phyloP scores from a whole-genome alignment of 2,888 invertebrate species.

The Cantharis nigra region DNA sequence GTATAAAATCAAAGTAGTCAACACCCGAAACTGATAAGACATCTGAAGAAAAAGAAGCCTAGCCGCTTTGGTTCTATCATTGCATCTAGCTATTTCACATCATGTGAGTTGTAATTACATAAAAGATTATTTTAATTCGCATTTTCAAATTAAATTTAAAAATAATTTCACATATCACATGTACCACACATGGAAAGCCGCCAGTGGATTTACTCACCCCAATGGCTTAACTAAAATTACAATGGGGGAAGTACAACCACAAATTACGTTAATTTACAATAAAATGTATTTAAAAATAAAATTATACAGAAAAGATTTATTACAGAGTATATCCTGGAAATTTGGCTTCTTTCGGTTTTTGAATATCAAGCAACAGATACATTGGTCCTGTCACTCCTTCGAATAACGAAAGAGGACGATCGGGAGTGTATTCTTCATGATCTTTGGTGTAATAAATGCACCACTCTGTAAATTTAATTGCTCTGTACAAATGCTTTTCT shows the following conservation, averaged over 20 bases:
- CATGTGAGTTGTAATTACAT: no score
- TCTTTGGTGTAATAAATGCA: conserved; percentile 71
- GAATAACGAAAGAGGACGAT: conserved; percentile 81
- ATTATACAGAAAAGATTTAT: conserved; percentile 9
- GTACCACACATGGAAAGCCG: no score
- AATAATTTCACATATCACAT: no score
- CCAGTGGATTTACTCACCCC: no score
- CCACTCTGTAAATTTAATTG: conserved; percentile 81
- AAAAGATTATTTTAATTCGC: no score
- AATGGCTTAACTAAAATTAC: background rate
- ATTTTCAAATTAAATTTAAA: no score
- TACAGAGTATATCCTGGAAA: conserved; percentile 70
- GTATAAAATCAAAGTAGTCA: no score
- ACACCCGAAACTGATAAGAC: no score
- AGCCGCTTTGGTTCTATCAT: no score
- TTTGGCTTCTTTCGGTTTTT: conserved; percentile 65
- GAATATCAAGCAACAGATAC: conserved; percentile 74
- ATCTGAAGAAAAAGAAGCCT: no score
- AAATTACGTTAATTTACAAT: background rate
- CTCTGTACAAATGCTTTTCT: conserved; percentile 72
- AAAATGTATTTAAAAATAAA: conserved; percentile 12
- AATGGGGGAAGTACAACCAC: background rate
- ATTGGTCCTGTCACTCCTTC: conserved; percentile 82
- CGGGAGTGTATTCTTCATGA: conserved; percentile 72
- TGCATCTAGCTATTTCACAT: no score